Evolutionary conservation across 2,113 vertebrate genomes (phyloP).

Genomic region (Petroica traversi): DNA sequence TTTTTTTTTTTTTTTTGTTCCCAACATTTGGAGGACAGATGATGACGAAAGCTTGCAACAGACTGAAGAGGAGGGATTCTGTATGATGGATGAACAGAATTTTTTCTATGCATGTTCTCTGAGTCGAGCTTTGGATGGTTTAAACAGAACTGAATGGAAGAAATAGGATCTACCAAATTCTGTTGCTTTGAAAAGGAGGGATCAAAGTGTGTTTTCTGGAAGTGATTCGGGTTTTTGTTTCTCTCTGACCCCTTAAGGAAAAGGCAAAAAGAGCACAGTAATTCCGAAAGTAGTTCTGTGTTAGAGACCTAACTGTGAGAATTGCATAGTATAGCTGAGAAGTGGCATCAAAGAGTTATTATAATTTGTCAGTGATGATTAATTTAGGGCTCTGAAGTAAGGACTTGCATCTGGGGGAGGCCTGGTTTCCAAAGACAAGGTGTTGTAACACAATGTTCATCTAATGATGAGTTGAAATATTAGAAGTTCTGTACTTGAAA

Average conservation of each 20-base stretch:
- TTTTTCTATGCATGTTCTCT: neutral
- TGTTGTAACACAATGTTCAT: neutral
- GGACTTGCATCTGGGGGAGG: neutral
- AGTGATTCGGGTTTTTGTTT: neutral
- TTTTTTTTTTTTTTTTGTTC: neutral
- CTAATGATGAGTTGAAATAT: neutral
- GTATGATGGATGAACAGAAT: neutral
- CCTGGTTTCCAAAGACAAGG: neutral
- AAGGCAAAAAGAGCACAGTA: neutral
- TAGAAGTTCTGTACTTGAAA: neutral
- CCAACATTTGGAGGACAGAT: neutral
- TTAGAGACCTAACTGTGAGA: neutral
- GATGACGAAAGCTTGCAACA: neutral
- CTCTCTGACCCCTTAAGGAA: neutral
- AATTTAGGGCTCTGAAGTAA: neutral
- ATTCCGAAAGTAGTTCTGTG: neutral
- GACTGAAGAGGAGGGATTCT: neutral
- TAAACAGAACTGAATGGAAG: neutral
- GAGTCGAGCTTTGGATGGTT: neutral
- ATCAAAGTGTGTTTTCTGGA: neutral
- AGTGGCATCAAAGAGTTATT: neutral
- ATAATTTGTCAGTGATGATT: neutral
- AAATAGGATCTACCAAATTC: neutral
- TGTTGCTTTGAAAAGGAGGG: neutral
- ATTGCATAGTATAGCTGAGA: neutral